These are phyloP conservation scores for Clarias gariepinus DNA, from an alignment of 2,113 vertebrate species.

Conservation along the genomic window DNA sequence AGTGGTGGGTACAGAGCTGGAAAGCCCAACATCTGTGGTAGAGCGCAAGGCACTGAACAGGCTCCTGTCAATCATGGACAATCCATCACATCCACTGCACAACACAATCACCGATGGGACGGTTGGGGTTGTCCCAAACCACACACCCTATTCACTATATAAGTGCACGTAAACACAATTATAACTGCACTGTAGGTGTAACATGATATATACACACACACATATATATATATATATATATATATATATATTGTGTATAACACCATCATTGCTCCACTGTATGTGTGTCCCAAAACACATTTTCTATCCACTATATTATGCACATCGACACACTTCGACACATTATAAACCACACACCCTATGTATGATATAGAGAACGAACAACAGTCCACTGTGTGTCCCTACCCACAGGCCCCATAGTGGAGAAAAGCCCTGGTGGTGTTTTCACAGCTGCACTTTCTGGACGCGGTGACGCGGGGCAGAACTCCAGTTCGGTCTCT, in stretches of 20 bases:
- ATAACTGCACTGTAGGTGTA: not conserved
- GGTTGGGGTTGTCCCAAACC: too few species aligned
- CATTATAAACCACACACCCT: not conserved
- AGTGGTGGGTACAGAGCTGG: too few species aligned
- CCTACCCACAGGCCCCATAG: not conserved
- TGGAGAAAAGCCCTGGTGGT: not conserved
- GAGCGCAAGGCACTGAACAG: too few species aligned
- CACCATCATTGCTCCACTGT: not conserved
- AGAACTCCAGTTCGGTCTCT: not conserved
- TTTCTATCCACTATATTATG: too few species aligned
- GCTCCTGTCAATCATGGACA: too few species aligned
- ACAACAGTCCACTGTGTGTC: not conserved
- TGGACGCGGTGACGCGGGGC: not conserved
- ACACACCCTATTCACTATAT: not conserved
- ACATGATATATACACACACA: too few species aligned
- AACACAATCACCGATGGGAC: too few species aligned
- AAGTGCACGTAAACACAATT: not conserved
- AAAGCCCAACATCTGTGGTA: too few species aligned
- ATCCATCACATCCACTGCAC: too few species aligned
- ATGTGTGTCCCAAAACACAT: not conserved
- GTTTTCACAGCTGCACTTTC: slow-evolving; percentile 23
- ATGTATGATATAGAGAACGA: not conserved
- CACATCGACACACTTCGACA: too few species aligned
- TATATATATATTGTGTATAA: too few species aligned
- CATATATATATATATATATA: too few species aligned